A percentile compares a stretch with the other conserved stretches of the same genome.
These are phyloP conservation scores for Labroides dimidiatus DNA, from an alignment of 2,797 vertebrate genomes.

Conservation along the genomic window DNA sequence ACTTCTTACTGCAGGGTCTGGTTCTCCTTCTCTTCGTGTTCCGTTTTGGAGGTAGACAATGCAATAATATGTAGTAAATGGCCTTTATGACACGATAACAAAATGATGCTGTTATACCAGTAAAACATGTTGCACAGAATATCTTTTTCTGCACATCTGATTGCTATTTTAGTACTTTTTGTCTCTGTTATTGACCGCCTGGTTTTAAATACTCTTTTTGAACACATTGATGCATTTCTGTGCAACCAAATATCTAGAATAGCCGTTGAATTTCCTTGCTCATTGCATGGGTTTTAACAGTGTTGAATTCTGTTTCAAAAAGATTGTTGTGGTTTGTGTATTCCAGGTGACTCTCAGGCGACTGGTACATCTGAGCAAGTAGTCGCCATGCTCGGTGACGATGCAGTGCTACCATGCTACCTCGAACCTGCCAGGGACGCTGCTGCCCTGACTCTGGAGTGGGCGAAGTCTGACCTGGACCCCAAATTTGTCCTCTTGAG, in stretches of 20 bases:
- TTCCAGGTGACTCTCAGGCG: not conserved
- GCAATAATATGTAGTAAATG: not conserved
- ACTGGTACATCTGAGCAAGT: not conserved
- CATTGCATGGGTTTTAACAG: no score
- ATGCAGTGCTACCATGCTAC: not conserved
- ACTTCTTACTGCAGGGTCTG: not conserved
- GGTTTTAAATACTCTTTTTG: no score
- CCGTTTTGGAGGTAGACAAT: conserved; percentile 16
- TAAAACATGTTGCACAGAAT: no score
- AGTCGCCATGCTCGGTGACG: not conserved
- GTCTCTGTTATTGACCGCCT: no score
- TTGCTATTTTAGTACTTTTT: no score
- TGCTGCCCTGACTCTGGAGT: not conserved
- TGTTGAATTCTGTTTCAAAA: no score
- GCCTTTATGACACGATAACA: no score
- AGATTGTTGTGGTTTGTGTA: not conserved
- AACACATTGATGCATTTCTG: no score
- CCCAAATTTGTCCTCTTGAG: not conserved
- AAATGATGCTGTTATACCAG: no score
- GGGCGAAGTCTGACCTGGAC: not conserved
- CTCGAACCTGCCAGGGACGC: not conserved
- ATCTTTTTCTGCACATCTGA: no score
- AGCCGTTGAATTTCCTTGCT: no score
- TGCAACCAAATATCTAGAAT: no score
- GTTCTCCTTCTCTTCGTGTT: conserved; percentile 9